Conservation (phyloP, 92 coral and sea anemone species). For the Muricea muricata region DNA sequence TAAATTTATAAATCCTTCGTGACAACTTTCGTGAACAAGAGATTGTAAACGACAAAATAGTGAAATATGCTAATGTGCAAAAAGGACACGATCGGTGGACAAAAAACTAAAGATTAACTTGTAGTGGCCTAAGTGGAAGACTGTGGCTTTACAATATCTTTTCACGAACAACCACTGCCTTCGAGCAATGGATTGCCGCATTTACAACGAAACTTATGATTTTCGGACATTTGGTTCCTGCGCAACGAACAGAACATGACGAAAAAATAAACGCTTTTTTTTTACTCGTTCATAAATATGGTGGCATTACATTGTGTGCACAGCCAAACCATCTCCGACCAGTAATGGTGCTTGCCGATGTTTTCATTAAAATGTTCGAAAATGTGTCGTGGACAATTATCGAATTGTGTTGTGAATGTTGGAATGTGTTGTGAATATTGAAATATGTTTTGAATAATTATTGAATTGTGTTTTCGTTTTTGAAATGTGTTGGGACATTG, state of each 20-base stretch:
- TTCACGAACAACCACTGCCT: background rate
- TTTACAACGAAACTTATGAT: slow-evolving; percentile 19
- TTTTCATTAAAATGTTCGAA: background rate
- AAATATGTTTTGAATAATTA: no score
- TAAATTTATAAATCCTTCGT: no score
- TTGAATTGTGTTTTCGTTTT: background rate
- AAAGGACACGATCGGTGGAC: no score
- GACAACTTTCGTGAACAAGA: no score
- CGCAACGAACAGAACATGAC: slow-evolving; percentile 26
- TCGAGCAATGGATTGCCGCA: slow-evolving; percentile 19
- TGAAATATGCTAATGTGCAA: no score
- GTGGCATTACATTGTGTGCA: background rate
- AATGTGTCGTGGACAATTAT: background rate
- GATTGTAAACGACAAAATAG: no score
- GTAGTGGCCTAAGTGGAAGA: no score
- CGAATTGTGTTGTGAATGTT: no score
- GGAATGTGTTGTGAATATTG: no score
- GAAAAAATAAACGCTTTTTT: background rate
- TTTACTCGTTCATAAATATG: background rate
- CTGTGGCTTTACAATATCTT: background rate
- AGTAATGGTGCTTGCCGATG: background rate
- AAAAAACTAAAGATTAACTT: no score
- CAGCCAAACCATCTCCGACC: background rate
- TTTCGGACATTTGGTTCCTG: slow-evolving; percentile 9
- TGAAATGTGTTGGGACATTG: background rate